Conservation (phyloP, 37 sponge, comb jelly and placozoan genomes). For the Crambe crambe region DNA sequence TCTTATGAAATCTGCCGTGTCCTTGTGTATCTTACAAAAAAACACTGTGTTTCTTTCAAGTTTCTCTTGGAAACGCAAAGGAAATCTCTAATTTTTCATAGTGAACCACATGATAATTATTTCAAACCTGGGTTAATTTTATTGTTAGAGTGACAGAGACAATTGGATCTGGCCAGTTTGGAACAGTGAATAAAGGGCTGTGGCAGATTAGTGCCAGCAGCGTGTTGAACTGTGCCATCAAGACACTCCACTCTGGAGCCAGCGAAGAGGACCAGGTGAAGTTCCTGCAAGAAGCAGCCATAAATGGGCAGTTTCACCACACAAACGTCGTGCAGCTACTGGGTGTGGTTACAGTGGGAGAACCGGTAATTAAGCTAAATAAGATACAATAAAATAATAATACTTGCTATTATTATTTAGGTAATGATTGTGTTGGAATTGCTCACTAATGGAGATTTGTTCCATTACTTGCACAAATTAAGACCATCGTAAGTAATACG, state of each 20-base stretch:
- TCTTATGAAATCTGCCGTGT: no score
- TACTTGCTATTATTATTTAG: background rate
- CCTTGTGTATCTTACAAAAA: no score
- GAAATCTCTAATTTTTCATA: no score
- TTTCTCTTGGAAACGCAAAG: no score
- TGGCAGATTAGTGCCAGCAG: slow-evolving; percentile 29
- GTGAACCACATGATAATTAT: no score
- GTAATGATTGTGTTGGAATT: slow-evolving; percentile 67
- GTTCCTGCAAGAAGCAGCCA: slow-evolving; percentile 72
- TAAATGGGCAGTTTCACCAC: slow-evolving; percentile 69
- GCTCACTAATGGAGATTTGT: slow-evolving; percentile 53
- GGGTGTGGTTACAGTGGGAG: slow-evolving; percentile 67
- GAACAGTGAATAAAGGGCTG: slow-evolving; percentile 47
- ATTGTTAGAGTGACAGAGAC: background rate
- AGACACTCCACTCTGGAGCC: slow-evolving; percentile 34
- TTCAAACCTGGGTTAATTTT: no score
- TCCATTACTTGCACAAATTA: slow-evolving; percentile 23
- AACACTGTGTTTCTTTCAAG: no score
- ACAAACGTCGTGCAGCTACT: slow-evolving; percentile 53
- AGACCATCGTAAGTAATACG: slow-evolving; percentile 23
- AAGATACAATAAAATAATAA: background rate
- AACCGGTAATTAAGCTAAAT: slow-evolving; percentile 47
- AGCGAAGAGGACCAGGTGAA: slow-evolving; percentile 50
- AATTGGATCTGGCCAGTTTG: slow-evolving; percentile 70
- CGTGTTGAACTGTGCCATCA: slow-evolving; percentile 48